Conservation (phyloP, 2,888 invertebrate genomes). For the Lithophane socia region DNA sequence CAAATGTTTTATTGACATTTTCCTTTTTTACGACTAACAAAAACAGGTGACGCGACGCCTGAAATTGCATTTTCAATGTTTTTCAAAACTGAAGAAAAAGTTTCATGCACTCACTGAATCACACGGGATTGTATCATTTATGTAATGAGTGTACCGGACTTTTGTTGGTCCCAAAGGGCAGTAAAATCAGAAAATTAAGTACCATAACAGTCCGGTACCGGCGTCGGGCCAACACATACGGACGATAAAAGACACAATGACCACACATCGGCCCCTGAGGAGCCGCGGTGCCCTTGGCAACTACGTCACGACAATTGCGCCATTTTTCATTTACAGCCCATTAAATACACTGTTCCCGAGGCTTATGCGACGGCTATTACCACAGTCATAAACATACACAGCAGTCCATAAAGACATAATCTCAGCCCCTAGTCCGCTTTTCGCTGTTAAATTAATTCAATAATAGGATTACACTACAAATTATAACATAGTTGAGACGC, state of each 20-base stretch:
- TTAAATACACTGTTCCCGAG: slow-evolving; percentile 77
- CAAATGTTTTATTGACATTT: neutral
- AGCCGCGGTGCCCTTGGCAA: slow-evolving; percentile 67
- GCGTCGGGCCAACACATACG: slow-evolving; percentile 68
- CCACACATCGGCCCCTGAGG: slow-evolving; percentile 62
- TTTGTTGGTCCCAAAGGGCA: slow-evolving; percentile 22
- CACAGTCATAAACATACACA: slow-evolving; percentile 79
- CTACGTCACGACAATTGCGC: slow-evolving; percentile 74
- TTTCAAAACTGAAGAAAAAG: neutral
- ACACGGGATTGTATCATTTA: slow-evolving; percentile 7
- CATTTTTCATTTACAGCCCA: slow-evolving; percentile 85
- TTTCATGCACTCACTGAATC: neutral
- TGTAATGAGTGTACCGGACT: slow-evolving; percentile 4
- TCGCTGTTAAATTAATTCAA: slow-evolving; percentile 62
- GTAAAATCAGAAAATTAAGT: slow-evolving; percentile 57
- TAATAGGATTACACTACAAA: slow-evolving; percentile 57
- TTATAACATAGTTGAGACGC: slow-evolving; percentile 47
- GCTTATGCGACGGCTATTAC: slow-evolving; percentile 78
- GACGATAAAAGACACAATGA: slow-evolving; percentile 72
- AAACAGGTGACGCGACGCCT: too few species aligned
- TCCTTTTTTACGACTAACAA: neutral
- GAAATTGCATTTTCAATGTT: neutral
- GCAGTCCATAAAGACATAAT: slow-evolving; percentile 62
- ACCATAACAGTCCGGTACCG: slow-evolving; percentile 40
- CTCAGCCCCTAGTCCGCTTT: slow-evolving; percentile 41